Percentiles rank a stretch among this genome's conserved stretches.
phyloP scores from a whole-genome alignment of 2,797 vertebrate genomes.

The Melanotaenia nigrans region DNA sequence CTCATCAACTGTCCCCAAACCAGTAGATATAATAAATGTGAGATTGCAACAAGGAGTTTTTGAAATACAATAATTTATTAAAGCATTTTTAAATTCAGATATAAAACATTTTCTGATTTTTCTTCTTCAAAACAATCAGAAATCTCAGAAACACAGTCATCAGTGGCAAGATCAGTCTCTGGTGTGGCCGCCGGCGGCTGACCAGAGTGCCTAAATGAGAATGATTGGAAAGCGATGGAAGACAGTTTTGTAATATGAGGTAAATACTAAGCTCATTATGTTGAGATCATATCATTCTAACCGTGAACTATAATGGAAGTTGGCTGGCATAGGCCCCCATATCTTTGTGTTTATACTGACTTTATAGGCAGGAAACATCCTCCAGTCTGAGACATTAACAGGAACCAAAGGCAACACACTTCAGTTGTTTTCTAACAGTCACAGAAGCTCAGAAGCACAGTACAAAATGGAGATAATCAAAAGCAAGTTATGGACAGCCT shows the following conservation, averaged over 20 bases:
- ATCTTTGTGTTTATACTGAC: conserved; percentile 41
- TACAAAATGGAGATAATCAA: conserved; percentile 30
- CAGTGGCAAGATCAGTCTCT: conserved; percentile 77
- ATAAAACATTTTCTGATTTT: conserved; percentile 85
- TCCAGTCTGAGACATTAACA: conserved; percentile 19
- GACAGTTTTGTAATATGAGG: conserved; percentile 67
- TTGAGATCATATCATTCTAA: conserved; percentile 39
- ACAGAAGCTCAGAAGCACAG: conserved; percentile 38
- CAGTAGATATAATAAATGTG: background rate
- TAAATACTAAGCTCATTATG: conserved; percentile 65
- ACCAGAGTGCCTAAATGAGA: conserved; percentile 75
- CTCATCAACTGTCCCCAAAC: background rate
- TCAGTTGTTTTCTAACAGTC: conserved; percentile 17
- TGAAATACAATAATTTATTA: conserved; percentile 95
- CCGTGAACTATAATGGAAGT: conserved; percentile 42
- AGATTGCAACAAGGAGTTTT: conserved; percentile 38
- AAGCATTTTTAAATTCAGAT: conserved; percentile 93
- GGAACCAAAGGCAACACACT: conserved; percentile 16
- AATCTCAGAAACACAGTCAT: conserved; percentile 81
- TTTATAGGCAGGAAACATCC: background rate
- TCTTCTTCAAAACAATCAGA: conserved; percentile 81
- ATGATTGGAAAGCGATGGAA: conserved; percentile 67
- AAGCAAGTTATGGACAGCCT: conserved; percentile 21
- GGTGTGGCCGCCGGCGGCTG: conserved; percentile 91
- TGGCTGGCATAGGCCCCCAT: conserved; percentile 34